These are phyloP conservation scores for Diplodus puntazzo DNA, from an alignment of 2,797 vertebrate genomes.

Conservation along the genomic window DNA sequence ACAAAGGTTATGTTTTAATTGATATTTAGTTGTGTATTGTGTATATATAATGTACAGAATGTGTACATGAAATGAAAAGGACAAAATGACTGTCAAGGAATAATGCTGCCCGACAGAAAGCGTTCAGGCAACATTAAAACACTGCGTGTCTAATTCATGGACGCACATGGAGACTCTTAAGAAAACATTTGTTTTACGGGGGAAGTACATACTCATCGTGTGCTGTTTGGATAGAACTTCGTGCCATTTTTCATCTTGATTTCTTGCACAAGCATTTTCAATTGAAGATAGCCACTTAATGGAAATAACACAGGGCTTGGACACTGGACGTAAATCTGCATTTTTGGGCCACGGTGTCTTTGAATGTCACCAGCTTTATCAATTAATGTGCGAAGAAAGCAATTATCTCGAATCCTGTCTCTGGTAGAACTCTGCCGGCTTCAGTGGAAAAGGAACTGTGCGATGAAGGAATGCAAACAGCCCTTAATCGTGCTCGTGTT, in stretches of 20 bases:
- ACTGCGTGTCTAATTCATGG: not conserved
- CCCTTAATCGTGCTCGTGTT: constrained; percentile 27
- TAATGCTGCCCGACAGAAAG: not conserved
- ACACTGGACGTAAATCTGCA: not conserved
- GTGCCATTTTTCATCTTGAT: not conserved
- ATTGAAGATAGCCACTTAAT: constrained; percentile 11
- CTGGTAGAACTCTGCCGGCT: constrained; percentile 1
- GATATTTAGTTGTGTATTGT: constrained; percentile 6
- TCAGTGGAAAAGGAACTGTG: constrained; percentile 15
- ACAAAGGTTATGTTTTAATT: constrained; percentile 46
- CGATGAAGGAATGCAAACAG: not conserved
- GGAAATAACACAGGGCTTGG: constrained; percentile 3
- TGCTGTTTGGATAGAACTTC: not conserved
- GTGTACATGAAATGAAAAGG: constrained; percentile 1
- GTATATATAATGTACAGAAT: not conserved
- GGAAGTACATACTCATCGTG: not conserved
- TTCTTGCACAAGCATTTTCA: not conserved
- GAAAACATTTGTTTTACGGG: not conserved
- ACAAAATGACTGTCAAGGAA: not conserved
- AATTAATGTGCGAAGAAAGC: constrained; percentile 46
- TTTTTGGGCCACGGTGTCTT: constrained; percentile 10
- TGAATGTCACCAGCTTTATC: constrained; percentile 31
- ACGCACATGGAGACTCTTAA: not conserved
- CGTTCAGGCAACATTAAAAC: not conserved
- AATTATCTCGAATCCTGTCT: constrained; percentile 43